Evolutionary conservation across 2,113 vertebrate species (phyloP), one percentile per base, ranked within the genome.

Genomic region (Chaetorhynchus papuensis): DNA sequence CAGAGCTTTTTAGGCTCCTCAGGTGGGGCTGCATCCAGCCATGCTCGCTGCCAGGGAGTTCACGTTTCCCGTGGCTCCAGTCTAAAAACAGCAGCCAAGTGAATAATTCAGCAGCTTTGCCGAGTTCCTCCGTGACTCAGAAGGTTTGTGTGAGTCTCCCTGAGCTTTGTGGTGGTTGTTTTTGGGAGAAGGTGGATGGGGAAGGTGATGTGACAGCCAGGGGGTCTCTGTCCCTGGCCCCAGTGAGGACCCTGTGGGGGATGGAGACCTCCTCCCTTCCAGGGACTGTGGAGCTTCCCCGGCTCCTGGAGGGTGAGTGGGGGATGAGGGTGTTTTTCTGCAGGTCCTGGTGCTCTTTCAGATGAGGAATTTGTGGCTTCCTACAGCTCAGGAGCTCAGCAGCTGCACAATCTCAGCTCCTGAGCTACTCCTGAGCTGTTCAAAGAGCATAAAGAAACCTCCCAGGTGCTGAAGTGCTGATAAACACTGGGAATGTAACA

Each of bases 91-190:
- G 86, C 75, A 90, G 75, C 53, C 24, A 6, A 7, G 39, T 93
- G 89, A 96, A 94, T 94, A 90, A 95, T 96, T 88, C 16, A 92
- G 71, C 22, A 63, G 84, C 42, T 66, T 33, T 20, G 26, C n/a
- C 13, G 10, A 20, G 57, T 6, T 42, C 75, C 83, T 77, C 50
- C 3, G 1, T 90, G 94, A 56, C 89, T 83, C 79, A 83, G 86
- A 33, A 54, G 20, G 15, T 69, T 42, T 18, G 14, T 45, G 35
- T 14, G 49, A 6, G 9, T 9, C 30, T 75, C 10, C 37, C 27
- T 49, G n/a, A 16, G 85, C 60, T 66, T 19, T 23, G 27, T 39
- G 63, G 59, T 6, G 44, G 2, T 22, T 30, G 9, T 76, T 90
- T 52, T 52, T 30, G 65, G 82, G 31, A 44, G 21, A n/a, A 3